These are phyloP conservation scores for Coccyzus lansbergi DNA, from an alignment of 2,797 vertebrate genomes.

Conservation along the genomic window DNA sequence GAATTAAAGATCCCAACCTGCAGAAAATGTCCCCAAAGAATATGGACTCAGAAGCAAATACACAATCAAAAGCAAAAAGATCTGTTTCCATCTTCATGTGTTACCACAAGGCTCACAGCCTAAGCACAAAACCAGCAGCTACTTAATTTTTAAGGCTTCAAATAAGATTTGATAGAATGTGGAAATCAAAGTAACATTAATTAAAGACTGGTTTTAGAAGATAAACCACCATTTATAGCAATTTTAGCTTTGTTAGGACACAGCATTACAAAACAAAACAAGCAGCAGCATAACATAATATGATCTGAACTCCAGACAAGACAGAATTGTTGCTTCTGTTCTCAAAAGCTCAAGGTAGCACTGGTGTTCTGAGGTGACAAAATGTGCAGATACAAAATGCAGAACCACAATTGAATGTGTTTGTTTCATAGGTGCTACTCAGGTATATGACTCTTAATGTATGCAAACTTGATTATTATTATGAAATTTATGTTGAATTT, in stretches of 20 bases:
- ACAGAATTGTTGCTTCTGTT: background rate
- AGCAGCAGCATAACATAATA: background rate
- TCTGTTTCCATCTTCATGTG: background rate
- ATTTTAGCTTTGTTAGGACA: background rate
- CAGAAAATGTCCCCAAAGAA: background rate
- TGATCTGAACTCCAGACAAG: background rate
- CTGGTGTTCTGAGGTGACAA: background rate
- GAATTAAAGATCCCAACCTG: background rate
- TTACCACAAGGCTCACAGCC: background rate
- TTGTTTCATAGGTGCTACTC: background rate
- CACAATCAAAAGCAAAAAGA: background rate
- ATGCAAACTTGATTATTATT: background rate
- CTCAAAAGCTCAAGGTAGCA: background rate
- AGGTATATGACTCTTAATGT: background rate
- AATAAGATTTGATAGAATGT: background rate
- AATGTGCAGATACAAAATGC: background rate
- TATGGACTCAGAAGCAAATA: background rate
- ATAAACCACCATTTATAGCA: background rate
- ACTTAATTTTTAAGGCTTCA: background rate
- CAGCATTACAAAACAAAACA: background rate
- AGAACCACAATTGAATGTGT: rapidly evolving
- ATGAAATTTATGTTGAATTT: background rate
- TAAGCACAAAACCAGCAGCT: background rate
- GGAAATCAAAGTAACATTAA: background rate
- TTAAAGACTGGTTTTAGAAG: background rate